Percentiles rank a stretch among this genome's conserved stretches.
These are phyloP conservation scores for Ctenodactylus gundi DNA, from an alignment of 2,113 vertebrate genomes.

Conservation along the genomic window DNA sequence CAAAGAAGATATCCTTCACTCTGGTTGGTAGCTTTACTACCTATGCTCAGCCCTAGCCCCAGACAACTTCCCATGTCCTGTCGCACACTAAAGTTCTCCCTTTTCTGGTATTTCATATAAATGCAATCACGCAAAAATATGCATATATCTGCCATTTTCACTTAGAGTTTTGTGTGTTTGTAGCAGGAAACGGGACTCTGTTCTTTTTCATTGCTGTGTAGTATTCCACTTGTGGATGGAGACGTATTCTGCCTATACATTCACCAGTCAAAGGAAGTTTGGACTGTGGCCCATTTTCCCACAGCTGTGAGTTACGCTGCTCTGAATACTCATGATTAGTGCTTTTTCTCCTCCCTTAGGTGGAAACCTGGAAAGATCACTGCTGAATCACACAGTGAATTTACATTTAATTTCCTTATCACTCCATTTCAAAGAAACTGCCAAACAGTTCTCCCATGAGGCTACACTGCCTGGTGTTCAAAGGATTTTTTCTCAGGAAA, in stretches of 20 bases:
- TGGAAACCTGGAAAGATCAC: not conserved
- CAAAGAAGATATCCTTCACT: not conserved
- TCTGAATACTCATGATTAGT: rapidly evolving
- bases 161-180: not conserved
- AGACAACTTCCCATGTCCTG: not conserved
- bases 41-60: too few relatives aligned
- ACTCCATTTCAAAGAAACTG: not conserved
- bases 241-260: too few relatives aligned
- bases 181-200: too few relatives aligned
- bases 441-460: not conserved
- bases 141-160: not conserved
- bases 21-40: not conserved
- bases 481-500: not conserved
- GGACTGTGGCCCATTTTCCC: not conserved
- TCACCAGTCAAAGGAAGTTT: not conserved
- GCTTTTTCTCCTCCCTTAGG: not conserved
- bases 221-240: rapidly evolving
- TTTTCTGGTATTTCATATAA: not conserved
- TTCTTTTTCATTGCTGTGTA: not conserved
- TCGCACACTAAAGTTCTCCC: not conserved
- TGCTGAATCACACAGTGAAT: not conserved
- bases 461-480: not conserved
- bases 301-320: too few relatives aligned
- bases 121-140: not conserved
- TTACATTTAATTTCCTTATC: not conserved